Evolutionary conservation across 2,888 invertebrate genomes (phyloP).

Genomic region (Matsumyia berberina): DNA sequence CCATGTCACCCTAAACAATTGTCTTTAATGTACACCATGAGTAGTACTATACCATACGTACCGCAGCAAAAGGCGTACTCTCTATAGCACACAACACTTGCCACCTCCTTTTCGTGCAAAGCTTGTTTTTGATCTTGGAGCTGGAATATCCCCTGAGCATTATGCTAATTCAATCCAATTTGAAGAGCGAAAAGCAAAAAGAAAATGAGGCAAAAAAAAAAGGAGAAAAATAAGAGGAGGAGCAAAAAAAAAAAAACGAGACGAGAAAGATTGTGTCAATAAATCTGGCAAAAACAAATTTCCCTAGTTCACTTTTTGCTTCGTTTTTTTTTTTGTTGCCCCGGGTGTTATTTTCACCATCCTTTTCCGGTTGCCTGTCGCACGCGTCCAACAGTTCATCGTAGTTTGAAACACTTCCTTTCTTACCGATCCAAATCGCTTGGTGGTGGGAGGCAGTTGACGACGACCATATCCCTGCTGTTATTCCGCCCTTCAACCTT

Average conservation of each 20-base stretch:
- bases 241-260: conserved; percentile 16
- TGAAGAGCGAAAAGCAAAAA: conserved; percentile 44
- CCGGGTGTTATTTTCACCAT: conserved; percentile 61
- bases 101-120: conserved; percentile 63
- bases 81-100: conserved; percentile 40
- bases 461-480: conserved; percentile 44
- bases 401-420: conserved; percentile 65
- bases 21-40: conserved; percentile 45
- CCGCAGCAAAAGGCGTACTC: conserved; percentile 26
- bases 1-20: conserved; percentile 56
- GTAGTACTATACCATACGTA: conserved; percentile 28
- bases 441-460: conserved; percentile 39
- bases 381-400: conserved; percentile 72
- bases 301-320: conserved; percentile 54
- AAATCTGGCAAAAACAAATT: conserved; percentile 76
- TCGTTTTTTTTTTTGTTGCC: conserved; percentile 13
- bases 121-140: conserved; percentile 66
- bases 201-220: conserved; percentile 30
- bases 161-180: conserved; percentile 77
- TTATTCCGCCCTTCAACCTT: conserved; percentile 37
- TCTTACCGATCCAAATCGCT: conserved; percentile 34
- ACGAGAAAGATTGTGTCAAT: conserved; percentile 73
- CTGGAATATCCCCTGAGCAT: conserved; percentile 74
- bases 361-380: conserved; percentile 58
- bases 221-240: conserved; percentile 12